Evolutionary conservation across 2,888 invertebrate species (phyloP), one percentile per base, ranked within the genome.

Genomic region (Candidula unifasciata): DNA sequence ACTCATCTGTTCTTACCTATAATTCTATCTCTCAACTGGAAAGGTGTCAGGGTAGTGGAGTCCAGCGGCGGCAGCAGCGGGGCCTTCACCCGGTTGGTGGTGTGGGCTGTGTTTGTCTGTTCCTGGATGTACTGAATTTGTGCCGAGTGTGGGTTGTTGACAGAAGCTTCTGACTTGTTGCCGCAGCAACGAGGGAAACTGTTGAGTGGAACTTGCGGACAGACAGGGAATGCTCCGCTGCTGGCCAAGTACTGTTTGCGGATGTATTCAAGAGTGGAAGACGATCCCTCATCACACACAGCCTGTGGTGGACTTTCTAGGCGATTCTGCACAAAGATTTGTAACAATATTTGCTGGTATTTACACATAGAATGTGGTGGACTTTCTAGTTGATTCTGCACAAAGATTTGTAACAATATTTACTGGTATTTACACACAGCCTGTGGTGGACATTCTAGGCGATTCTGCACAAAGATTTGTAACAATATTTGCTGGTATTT

Each of bases 61-160:
- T 89, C 91, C 18, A 89, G 83, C 6, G 94, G 93, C n/a, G 93
- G 92, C 27, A 93, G 85, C 16, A 94, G 87, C 1, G 94, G 94
- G 5, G 93, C 93, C 88, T 92, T 92, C 73, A 93, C 92, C 57
- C 93, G 85, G 85, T 91, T 92, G 6, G 93, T 90, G 30, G 93
- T 93, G 85, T 92, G 92, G 13, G 92, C 89, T 13, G 93, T 93
- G 85, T 93, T 90, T 2, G 93, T 94, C 88, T 94, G 93, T 68
- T 90, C 89, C 86, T 94, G 93, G 27, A 93, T 92, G 85, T 93
- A 94, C 85, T 93, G 91, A 85, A 91, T 91, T 83, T 93, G 91
- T 21, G 92, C 92, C 5, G 93, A 93, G 83, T 93, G 92, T 10
- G 93, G 91, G 84, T 93, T 93, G n/a, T 89, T 89, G 24, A 91